These are phyloP conservation scores for Habropoda laboriosa DNA, from an alignment of 1,140 invertebrate genomes.

Conservation along the genomic window DNA sequence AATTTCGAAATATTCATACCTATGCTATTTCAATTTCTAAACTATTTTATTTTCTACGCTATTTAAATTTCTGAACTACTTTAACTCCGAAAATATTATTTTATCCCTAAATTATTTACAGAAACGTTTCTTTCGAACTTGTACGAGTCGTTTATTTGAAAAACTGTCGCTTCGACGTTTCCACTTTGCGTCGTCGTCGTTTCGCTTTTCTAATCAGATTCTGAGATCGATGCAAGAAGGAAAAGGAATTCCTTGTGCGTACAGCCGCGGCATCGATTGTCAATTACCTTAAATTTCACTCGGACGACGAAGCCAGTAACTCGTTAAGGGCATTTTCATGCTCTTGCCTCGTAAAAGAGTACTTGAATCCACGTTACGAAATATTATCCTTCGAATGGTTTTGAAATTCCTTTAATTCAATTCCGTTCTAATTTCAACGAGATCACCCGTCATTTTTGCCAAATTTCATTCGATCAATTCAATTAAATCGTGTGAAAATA, in stretches of 20 bases:
- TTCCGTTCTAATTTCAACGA: too few species aligned
- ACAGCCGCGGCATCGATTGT: not conserved
- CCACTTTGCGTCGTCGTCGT: too few species aligned
- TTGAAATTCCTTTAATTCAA: not conserved
- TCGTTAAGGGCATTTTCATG: not conserved
- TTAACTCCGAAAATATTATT: too few species aligned
- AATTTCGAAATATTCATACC: too few species aligned
- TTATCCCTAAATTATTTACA: too few species aligned
- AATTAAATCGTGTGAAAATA: too few species aligned
- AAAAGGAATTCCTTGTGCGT: not conserved
- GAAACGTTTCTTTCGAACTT: not conserved
- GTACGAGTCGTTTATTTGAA: not conserved
- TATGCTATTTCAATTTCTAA: too few species aligned
- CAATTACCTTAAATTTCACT: slow-evolving; percentile 17
- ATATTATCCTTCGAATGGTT: not conserved
- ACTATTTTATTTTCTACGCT: too few species aligned
- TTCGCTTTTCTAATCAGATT: not conserved
- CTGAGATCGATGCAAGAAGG: not conserved
- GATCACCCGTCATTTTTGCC: too few species aligned
- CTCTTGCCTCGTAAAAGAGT: not conserved
- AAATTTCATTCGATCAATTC: too few species aligned
- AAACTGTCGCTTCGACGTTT: not conserved
- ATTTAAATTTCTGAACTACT: too few species aligned
- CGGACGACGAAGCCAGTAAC: not conserved
- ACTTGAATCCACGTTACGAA: not conserved